These are phyloP conservation scores for Lytechinus pictus DNA, from an alignment of 35 echinoderm and acorn worm genomes.

Conservation along the genomic window DNA sequence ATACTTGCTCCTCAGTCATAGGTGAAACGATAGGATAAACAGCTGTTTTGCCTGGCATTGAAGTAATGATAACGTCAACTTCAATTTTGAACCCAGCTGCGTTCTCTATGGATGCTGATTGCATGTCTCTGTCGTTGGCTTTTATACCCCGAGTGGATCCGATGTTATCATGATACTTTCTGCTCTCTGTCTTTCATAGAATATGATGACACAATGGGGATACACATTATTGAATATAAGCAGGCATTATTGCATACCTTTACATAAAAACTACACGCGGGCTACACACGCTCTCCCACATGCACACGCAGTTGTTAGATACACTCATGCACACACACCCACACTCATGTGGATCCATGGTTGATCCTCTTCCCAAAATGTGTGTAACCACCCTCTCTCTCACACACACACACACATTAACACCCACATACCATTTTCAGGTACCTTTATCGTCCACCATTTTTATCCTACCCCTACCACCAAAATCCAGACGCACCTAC, in stretches of 20 bases:
- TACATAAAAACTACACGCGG: too few relatives aligned
- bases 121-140: neutral
- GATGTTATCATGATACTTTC: neutral
- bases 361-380: too few relatives aligned
- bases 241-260: neutral
- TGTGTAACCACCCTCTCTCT: too few relatives aligned
- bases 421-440: too few relatives aligned
- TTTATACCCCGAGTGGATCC: neutral
- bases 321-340: too few relatives aligned
- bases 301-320: too few relatives aligned
- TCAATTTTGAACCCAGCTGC: constrained; percentile 8
- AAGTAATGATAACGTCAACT: constrained; percentile 37
- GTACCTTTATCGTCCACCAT: too few relatives aligned
- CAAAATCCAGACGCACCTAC: too few relatives aligned
- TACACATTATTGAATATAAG: neutral
- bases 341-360: too few relatives aligned
- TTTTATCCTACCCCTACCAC: too few relatives aligned
- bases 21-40: neutral
- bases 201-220: neutral
- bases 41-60: constrained; percentile 25
- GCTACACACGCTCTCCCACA: too few relatives aligned
- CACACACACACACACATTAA: too few relatives aligned
- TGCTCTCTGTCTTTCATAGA: neutral
- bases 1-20: neutral
- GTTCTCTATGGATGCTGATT: neutral